These are phyloP conservation scores for human DNA, from an alignment of 2,113 vertebrate species.

Conservation along the genomic window DNA sequence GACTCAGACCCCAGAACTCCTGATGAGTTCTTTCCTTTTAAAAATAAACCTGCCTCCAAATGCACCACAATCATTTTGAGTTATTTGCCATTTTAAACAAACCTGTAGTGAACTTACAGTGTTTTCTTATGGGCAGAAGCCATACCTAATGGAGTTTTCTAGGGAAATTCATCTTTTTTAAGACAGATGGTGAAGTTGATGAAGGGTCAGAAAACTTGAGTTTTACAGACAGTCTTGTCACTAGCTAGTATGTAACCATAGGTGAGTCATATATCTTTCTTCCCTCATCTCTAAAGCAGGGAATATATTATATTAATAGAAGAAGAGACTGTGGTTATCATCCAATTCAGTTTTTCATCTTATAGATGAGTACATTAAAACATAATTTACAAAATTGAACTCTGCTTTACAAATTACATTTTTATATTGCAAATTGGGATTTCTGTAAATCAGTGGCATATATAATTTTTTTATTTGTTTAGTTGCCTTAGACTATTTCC, in stretches of 20 bases:
- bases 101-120: background rate
- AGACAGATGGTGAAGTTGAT: background rate
- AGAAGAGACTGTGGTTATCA: background rate
- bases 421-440: background rate
- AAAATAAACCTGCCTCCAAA: background rate
- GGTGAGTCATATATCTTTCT: background rate
- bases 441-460: background rate
- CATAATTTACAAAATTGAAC: background rate
- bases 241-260: background rate
- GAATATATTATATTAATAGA: background rate
- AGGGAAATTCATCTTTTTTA: background rate
- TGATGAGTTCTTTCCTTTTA: background rate
- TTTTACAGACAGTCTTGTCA: background rate
- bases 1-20: background rate
- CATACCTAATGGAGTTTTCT: background rate
- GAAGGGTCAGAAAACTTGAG: background rate
- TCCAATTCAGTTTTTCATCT: background rate
- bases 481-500: slow-evolving; percentile 63
- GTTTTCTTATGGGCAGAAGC: background rate
- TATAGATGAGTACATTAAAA: background rate
- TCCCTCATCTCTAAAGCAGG: background rate
- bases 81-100: slow-evolving; percentile 12
- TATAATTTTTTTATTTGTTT: slow-evolving; percentile 32
- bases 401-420: background rate
- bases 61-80: background rate